phyloP scores from a whole-genome alignment of 2,797 vertebrate species.

The Rhinichthys osculus region DNA sequence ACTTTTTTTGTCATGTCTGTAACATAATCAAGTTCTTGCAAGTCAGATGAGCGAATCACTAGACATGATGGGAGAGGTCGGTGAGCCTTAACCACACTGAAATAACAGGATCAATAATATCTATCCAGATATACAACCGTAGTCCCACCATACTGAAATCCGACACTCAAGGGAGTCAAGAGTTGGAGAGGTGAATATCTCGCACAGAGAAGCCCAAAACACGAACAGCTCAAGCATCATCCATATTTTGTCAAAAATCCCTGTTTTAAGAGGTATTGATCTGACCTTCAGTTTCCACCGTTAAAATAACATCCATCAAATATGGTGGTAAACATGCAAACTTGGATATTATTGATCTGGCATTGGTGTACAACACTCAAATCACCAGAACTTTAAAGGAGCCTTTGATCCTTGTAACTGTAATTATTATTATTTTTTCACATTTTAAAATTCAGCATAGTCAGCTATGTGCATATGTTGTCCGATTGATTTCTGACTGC shows the following conservation, averaged over 20 bases:
- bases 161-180: constrained; percentile 12
- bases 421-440: not conserved
- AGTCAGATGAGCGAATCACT: constrained; percentile 45
- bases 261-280: constrained; percentile 74
- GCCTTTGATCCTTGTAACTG: not conserved
- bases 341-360: constrained; percentile 38
- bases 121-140: constrained; percentile 10
- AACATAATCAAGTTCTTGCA: constrained; percentile 47
- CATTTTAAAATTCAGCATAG: constrained; percentile 24
- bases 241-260: constrained; percentile 64
- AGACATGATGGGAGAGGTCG: constrained; percentile 43
- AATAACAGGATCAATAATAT: constrained; percentile 52
- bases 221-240: constrained; percentile 26
- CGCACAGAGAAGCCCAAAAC: constrained; percentile 9
- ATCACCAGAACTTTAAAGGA: not conserved
- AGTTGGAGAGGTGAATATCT: constrained; percentile 17
- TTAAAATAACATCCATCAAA: constrained; percentile 63
- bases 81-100: constrained; percentile 48
- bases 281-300: constrained; percentile 74
- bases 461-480: constrained; percentile 16
- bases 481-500: constrained; percentile 1
- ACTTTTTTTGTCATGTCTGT: constrained; percentile 20
- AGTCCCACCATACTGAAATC: not conserved
- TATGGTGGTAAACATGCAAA: constrained; percentile 37
- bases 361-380: constrained; percentile 27